phyloP scores from a whole-genome alignment of 2,888 invertebrate species.

The Mythimna pallens region DNA sequence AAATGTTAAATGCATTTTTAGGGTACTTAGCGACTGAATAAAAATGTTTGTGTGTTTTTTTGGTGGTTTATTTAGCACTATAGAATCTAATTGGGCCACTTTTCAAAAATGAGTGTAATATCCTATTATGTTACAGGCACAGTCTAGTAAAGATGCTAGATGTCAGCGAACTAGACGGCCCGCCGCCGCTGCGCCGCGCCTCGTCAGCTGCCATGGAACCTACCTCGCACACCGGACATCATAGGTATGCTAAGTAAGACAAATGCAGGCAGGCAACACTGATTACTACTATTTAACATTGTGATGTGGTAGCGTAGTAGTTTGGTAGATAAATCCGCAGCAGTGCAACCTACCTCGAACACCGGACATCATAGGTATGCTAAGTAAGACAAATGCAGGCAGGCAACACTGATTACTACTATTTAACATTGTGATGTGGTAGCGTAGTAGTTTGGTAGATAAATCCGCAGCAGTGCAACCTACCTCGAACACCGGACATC shows the following conservation, averaged over 20 bases:
- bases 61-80: no score
- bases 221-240: conserved; percentile 70
- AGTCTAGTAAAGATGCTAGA: conserved; percentile 95
- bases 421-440: no score
- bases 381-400: conserved; percentile 21
- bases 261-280: neutral
- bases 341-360: conserved; percentile 68
- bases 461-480: conserved; percentile 56
- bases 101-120: no score
- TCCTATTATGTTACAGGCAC: conserved; percentile 86
- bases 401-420: neutral
- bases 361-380: conserved; percentile 71
- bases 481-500: conserved; percentile 70
- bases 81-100: no score
- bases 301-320: no score
- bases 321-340: no score
- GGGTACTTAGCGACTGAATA: no score
- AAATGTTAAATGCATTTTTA: no score
- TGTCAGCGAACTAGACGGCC: conserved; percentile 92
- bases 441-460: no score
- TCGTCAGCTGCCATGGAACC: conserved; percentile 80
- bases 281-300: neutral
- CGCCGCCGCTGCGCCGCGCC: conserved; percentile 92
- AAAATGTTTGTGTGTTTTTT: no score
- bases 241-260: conserved; percentile 64